Conservation (phyloP, 2,113 vertebrate species). For the Eptatretus burgeri region DNA sequence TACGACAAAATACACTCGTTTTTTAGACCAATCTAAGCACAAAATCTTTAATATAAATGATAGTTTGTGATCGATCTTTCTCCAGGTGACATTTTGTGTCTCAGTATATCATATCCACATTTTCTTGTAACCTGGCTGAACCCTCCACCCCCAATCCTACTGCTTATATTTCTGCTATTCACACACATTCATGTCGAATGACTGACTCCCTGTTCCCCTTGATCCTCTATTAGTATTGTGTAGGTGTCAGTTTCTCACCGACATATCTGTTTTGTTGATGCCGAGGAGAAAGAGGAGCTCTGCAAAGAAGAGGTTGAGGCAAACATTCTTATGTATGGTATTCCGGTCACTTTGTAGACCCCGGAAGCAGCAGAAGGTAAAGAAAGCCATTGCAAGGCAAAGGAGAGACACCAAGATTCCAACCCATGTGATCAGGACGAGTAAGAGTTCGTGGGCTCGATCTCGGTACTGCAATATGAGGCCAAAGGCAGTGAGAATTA, state of each 20-base stretch:
- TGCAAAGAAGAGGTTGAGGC: constrained; percentile 74
- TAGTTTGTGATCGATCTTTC: too few species aligned
- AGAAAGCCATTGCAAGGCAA: constrained; percentile 92
- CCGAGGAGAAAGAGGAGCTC: constrained; percentile 84
- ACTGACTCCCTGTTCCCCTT: too few species aligned
- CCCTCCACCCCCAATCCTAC: too few species aligned
- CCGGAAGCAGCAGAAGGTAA: constrained; percentile 97
- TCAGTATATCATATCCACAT: too few species aligned
- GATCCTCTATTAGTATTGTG: not conserved
- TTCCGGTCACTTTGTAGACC: constrained; percentile 89
- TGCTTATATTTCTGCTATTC: too few species aligned
- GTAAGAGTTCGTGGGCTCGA: constrained; percentile 53
- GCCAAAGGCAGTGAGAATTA: too few species aligned
- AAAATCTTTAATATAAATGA: too few species aligned
- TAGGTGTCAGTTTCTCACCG: constrained; percentile 25
- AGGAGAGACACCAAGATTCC: constrained; percentile 91
- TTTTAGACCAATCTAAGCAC: too few species aligned
- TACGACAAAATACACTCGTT: too few species aligned
- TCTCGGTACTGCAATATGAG: constrained; percentile 28
- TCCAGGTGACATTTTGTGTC: too few species aligned
- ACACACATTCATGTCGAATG: too few species aligned
- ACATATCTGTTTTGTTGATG: constrained; percentile 77
- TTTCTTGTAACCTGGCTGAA: too few species aligned
- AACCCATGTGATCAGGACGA: constrained; percentile 92
- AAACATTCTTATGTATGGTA: constrained; percentile 93